Evolutionary conservation across 2,797 vertebrate genomes (phyloP), one percentile per base, ranked within the genome.

Genomic region (Clarias fuscus): DNA sequence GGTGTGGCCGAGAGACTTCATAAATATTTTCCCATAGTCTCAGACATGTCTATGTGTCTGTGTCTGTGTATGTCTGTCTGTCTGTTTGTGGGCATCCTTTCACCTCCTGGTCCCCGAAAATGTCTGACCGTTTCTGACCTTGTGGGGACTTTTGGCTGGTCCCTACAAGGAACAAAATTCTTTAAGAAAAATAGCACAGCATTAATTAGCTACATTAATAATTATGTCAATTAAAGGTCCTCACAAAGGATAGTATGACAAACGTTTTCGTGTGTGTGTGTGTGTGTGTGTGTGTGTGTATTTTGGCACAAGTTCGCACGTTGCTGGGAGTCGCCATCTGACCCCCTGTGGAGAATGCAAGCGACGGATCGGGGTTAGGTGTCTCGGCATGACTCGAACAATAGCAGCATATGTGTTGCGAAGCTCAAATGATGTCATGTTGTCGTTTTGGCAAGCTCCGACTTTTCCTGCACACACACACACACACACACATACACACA

Each of bases 351-450:
- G 77, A 89, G 79, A 84, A 78, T 76, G 58, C 43, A 84, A 56
- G 83, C 70, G 84, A 84, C 83, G 81, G 85, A 90, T 82, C 85
- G 91, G 90, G 91, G 91, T 93, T 93, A 93, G 93, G 94, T 94
- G 92, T 91, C 92, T 91, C 91, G 73, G 90, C 83, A 75, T 90
- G 92, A 87, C 87, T 89, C 80, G 86, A 90, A 91, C 88, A 88
- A 88, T 75, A 78, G 88, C 84, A 90, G 91, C 91, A 93, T 90
- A 88, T 91, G 88, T 89, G 90, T 91, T 89, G 88, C 91, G 90
- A 91, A 89, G 91, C 90, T 87, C 91, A 90, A 93, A 92, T 90
- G 80, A 89, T 89, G 92, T 93, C 93, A 92, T 93, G 93, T 93
- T 90, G 88, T 90, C 91, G 89, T 92, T 92, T 91, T 92, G 89